Base-by-base conservation (phyloP, 2,113 vertebrate species). In the Pelecanus crispus region DNA sequence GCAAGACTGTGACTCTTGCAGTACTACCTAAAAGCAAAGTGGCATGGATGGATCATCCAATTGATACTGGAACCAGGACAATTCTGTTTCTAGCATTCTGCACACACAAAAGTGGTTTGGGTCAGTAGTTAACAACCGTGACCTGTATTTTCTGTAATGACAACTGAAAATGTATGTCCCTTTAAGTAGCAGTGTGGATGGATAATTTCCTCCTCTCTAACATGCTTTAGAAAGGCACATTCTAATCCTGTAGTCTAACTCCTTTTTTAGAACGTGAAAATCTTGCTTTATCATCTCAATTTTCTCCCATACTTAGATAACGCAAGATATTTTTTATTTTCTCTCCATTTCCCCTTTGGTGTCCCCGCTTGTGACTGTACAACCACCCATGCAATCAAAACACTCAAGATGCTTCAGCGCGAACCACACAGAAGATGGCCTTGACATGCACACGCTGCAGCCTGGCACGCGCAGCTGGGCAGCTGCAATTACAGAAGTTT, bases 391-490 rank as follows among this genome's bases (percentile, higher is more conserved):
- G 0, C 53, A 84, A 89, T 82, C 53, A 74, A 86, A 80, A 62
- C 38, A 25, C 4, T 84, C 67, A 11, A 22, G 79, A 14, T 44
- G 86, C 75, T 88, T 65, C 77, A 71, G 86, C 2, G 7, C 68
- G 89, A 70, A 83, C 47, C 92, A 93, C 85, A 80, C 93, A 95
- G 85, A 80, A 45, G 62, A 47, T 0, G 92, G 85, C 93, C 95
- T 93, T 93, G 96, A 93, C 93, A 55, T 0, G 67, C 74, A 34
- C 2, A 9, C 0, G 0, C 84, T 65, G 65, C 53, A 61, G 91
- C 56, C 61, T 50, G 44, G 82, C 88, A 58, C 1, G 2, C 90
- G 93, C 86, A 95, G 88, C 95, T 88, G 94, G 90, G 59, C 88
- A 90, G 88, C 90, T 71, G 80, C 82, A 94, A 93, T 92, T 81